phyloP scores from a whole-genome alignment of 2,888 invertebrate species.

The Platycheirus rosarum region DNA sequence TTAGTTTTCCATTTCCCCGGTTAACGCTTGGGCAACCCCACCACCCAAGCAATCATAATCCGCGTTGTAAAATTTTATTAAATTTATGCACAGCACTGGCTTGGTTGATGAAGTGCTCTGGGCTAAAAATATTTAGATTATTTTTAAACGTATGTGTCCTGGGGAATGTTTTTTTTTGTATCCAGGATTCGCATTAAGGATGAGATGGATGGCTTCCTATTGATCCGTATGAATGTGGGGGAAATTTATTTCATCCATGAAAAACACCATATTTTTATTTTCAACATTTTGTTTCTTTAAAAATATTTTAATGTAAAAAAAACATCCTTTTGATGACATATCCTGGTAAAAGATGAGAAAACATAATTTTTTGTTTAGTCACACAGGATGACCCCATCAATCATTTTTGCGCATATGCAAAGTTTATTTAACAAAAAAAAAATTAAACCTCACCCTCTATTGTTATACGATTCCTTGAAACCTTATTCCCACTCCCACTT shows the following conservation, averaged over 20 bases:
- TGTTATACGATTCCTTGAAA: not conserved
- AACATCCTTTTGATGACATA: not conserved
- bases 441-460: slow-evolving; percentile 8
- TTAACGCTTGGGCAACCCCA: too few species aligned
- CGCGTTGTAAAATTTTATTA: slow-evolving; percentile 2
- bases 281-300: not conserved
- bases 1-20: slow-evolving; percentile 12
- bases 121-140: not conserved
- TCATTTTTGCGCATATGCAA: slow-evolving; percentile 9
- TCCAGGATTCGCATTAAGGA: not conserved
- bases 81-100: not conserved
- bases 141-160: slow-evolving; percentile 7
- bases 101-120: not conserved
- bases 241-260: not conserved
- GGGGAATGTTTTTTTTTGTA: too few species aligned
- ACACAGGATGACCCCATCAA: slow-evolving; percentile 25
- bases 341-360: slow-evolving; percentile 2
- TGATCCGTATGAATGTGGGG: slow-evolving; percentile 10
- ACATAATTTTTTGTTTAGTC: not conserved
- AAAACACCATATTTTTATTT: not conserved
- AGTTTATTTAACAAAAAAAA: not conserved
- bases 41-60: slow-evolving; percentile 14
- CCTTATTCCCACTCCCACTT: too few species aligned
- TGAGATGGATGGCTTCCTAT: not conserved
- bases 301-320: not conserved